Evolutionary conservation across 2,888 invertebrate genomes (phyloP).

Genomic region (Platerodrilus igneus): DNA sequence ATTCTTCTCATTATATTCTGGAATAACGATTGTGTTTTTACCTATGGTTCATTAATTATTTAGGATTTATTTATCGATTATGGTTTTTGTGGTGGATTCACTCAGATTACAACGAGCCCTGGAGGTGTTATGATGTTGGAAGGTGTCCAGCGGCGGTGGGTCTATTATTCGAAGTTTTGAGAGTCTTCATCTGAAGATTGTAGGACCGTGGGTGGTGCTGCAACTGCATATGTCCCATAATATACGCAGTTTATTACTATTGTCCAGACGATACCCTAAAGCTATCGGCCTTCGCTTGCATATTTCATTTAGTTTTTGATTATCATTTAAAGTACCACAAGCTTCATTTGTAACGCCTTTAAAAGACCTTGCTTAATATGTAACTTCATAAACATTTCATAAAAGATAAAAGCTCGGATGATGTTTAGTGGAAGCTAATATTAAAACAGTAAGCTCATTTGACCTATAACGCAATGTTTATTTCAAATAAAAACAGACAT

Average conservation of each 20-base stretch:
- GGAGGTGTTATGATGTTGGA: conserved; percentile 18
- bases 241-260: conserved; percentile 27
- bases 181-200: conserved; percentile 9
- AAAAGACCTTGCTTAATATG: too few species aligned
- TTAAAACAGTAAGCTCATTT: too few species aligned
- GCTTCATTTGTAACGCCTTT: too few species aligned
- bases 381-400: too few species aligned
- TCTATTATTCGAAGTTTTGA: conserved; percentile 12
- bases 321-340: conserved; percentile 28
- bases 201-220: conserved; percentile 30
- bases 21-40: conserved; percentile 16
- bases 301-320: conserved; percentile 29
- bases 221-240: conserved; percentile 31
- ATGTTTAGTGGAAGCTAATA: too few species aligned
- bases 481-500: too few species aligned
- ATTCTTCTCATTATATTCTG: conserved; percentile 20
- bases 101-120: conserved; percentile 18
- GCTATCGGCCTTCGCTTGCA: conserved; percentile 28
- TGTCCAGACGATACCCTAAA: conserved; percentile 26
- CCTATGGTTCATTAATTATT: conserved; percentile 16
- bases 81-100: conserved; percentile 17
- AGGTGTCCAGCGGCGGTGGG: conserved; percentile 11
- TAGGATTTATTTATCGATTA: conserved; percentile 13
- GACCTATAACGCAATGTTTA: too few species aligned
- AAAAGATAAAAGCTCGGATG: too few species aligned